Conservation (phyloP, 2,797 vertebrate genomes). For the Cryptoblepharus egeriae region DNA sequence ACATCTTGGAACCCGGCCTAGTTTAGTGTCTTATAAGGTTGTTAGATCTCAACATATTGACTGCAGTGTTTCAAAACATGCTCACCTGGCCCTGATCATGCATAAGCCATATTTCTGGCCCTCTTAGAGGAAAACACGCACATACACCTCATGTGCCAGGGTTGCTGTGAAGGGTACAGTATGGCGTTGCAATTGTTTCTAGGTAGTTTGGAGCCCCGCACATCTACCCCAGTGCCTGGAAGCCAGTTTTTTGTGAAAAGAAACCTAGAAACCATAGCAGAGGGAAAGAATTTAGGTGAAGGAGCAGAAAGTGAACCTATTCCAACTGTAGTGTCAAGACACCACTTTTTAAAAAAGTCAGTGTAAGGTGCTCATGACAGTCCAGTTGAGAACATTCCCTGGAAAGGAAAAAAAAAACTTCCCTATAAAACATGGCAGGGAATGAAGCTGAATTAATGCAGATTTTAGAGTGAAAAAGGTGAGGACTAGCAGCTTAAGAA, state of each 20-base stretch:
- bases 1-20: slow-evolving; percentile 67
- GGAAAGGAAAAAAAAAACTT: slow-evolving; percentile 71
- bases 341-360: slow-evolving; percentile 72
- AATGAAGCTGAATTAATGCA: slow-evolving; percentile 68
- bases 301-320: neutral
- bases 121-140: slow-evolving; percentile 1
- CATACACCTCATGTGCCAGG: neutral
- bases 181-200: neutral
- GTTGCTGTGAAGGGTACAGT: neutral
- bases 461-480: slow-evolving; percentile 57
- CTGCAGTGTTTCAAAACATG: slow-evolving; percentile 5
- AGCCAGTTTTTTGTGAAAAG: neutral
- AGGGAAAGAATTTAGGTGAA: slow-evolving; percentile 21
- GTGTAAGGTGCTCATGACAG: slow-evolving; percentile 53
- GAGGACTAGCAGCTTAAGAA: slow-evolving; percentile 71
- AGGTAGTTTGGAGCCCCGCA: neutral
- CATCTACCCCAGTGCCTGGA: neutral
- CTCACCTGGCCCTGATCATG: neutral
- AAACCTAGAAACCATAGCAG: neutral
- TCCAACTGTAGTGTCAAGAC: slow-evolving; percentile 69
- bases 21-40: slow-evolving; percentile 77
- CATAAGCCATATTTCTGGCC: slow-evolving; percentile 28
- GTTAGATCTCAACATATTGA: slow-evolving; percentile 70
- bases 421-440: slow-evolving; percentile 67
- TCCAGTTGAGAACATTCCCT: slow-evolving; percentile 62